phyloP scores from a whole-genome alignment of 2,888 invertebrate genomes.

The Stegana nigrithorax region DNA sequence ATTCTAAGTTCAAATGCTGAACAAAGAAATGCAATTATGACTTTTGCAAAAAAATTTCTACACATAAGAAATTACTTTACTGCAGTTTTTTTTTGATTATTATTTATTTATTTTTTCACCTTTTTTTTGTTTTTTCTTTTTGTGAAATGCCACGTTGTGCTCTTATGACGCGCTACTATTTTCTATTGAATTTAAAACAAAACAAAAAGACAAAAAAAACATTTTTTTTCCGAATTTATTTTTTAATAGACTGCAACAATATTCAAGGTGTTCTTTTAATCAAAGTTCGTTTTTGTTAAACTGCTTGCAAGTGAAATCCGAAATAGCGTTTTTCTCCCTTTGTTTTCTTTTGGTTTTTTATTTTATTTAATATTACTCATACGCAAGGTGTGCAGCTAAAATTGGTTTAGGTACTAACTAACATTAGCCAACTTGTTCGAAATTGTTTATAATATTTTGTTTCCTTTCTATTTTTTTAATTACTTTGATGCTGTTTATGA shows the following conservation, averaged over 20 bases:
- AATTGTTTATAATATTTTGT: conserved; percentile 6
- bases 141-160: no score
- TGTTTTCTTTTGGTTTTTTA: not conserved
- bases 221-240: not conserved
- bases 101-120: not conserved
- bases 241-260: not conserved
- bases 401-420: not conserved
- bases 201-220: not conserved
- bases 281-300: not conserved
- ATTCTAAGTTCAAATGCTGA: conserved; percentile 51
- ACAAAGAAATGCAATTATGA: conserved; percentile 60
- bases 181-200: conserved; percentile 12
- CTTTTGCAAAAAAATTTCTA: conserved; percentile 14
- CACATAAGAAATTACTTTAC: not conserved
- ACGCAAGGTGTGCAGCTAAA: not conserved
- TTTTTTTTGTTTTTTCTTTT: conserved; percentile 17
- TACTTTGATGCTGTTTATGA: conserved; percentile 33
- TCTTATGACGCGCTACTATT: no score
- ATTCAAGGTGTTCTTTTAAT: not conserved
- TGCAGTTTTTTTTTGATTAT: conserved; percentile 21
- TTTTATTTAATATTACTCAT: not conserved
- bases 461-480: conserved; percentile 25
- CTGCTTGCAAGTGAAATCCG: not conserved
- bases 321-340: no score
- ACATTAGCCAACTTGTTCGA: not conserved